Evolutionary conservation across 37 sponge, comb jelly and placozoan genomes (phyloP), one percentile per base, ranked within the genome.

Genomic region (Petrosia ficiformis): DNA sequence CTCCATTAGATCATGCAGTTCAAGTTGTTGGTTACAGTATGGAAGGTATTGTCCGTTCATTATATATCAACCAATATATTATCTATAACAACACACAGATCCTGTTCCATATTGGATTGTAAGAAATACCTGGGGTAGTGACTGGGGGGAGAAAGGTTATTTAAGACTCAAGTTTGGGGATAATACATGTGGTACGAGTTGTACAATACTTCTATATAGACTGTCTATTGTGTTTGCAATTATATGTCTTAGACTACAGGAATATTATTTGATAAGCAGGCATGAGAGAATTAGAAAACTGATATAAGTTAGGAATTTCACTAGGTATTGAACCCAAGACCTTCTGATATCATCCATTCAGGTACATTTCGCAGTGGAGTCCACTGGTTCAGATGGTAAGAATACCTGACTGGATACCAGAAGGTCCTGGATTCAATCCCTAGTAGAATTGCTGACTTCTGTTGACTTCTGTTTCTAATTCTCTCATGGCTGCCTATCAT

Each of bases 41-140:
- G 14, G 73, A 73, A 72, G 82, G 86, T 88, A 25, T 19, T 39
- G 16, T 43, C 16, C 14, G 28, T 26, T 8, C 6, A 29, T 6
- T 8, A 61, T 8, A 22, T 5, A 26, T 24, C 6, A 29, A 61
- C 25, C 26, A 26, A 22, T 26, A 22, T n/a, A 26, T 26, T 61
- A 26, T 8, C 6, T 24, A 28, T 59, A 24, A 24, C 34, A 64
- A 2, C 31, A 21, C 36, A 48, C 28, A 89, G 94, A 83, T 21
- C 76, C 81, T 14, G 65, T 90, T 26, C 92, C 92, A 3, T 90
- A 91, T 58, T 94, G 93, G 93, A 87, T 87, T 37, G 82, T 87
- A 1, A 71, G 95, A 0, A 94, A 94, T 73, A 91, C 95, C 0
- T 94, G 95, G 95, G 95, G 95, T 19, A 24, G 68, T 14, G 75